Base-by-base conservation (phyloP, 2,888 invertebrate species). In the Blastobasis lacticolella region DNA sequence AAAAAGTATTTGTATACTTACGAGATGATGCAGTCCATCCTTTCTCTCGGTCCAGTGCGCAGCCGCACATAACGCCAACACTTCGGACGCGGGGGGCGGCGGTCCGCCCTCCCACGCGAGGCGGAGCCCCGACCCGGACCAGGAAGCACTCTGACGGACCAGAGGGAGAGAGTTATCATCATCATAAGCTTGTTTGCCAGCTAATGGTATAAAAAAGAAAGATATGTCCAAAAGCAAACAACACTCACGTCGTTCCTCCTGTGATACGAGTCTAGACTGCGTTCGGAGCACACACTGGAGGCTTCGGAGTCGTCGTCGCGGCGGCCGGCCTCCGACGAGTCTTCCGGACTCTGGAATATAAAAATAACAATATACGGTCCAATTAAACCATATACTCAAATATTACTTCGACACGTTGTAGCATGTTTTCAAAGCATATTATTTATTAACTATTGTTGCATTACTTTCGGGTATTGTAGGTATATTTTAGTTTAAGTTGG, bases 41-140 rank as follows among this genome's bases (percentile, higher is more conserved):
- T 98, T 97, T 53, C 98, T 86, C 74, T 99, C 98, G 42, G 95
- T 94, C 97, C 98, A 97, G 70, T 96, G 95, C 37, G 95, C 94
- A 71, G 95, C 95, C 50, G 95, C 94, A 78, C 97, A 95, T 63
- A 94, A 92, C 43, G 93, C 92, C 58, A 98, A 94, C 69, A 98
- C 97, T 90, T 97, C 91, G 60, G 90, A 90, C 0, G 90, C 84
- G 0, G 90, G 89, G 1, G 90, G 89, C 45, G 87, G 89, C 0
- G 85, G 81, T 47, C 73, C 75, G 62, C 75, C 66, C 56, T 83
- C 85, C 82, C 85, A 84, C 66, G 94, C 93, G 56, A 94, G 89
- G 45, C 95, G 92, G 67, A 92, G 92, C 69, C 92, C 93, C 9
- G 95, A 94, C 49, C 95, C 95, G 67, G 93, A 94, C 93, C 95